A percentile compares a stretch with the other conserved stretches of the same genome.
Conservation (phyloP, 2,888 invertebrate genomes). For the Myopa testacea region DNA sequence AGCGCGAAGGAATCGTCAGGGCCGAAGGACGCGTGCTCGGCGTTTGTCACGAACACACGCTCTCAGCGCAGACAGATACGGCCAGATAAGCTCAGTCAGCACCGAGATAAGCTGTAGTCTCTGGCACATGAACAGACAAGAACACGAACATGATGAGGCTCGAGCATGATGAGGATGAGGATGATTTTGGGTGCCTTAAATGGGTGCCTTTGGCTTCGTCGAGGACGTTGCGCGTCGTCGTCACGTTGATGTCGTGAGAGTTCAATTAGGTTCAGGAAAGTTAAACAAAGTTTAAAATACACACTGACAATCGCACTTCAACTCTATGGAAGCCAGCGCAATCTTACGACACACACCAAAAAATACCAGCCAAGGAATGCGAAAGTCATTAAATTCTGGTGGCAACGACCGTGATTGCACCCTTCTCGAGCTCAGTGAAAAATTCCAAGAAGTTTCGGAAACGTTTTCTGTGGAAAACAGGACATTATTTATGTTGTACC, state of each 20-base stretch:
- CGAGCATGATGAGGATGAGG: background rate
- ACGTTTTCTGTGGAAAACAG: too few relatives aligned
- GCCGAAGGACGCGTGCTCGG: background rate
- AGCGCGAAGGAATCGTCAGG: conserved; percentile 4
- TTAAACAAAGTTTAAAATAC: conserved; percentile 5
- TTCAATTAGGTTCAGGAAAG: conserved; percentile 14
- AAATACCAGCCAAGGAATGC: background rate
- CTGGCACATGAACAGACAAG: background rate
- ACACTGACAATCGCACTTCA: background rate
- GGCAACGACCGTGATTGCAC: conserved; percentile 12
- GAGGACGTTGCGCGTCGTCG: background rate
- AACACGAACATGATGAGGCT: background rate
- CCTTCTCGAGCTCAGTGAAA: too few relatives aligned
- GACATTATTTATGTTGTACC: too few relatives aligned
- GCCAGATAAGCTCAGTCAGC: background rate
- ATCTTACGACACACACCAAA: too few relatives aligned
- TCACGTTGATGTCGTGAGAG: conserved; percentile 1
- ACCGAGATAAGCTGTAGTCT: conserved; percentile 22
- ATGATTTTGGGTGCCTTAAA: background rate
- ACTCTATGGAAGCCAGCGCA: too few relatives aligned
- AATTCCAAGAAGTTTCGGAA: too few relatives aligned
- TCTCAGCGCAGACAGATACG: background rate
- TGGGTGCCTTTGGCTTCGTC: background rate
- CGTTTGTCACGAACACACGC: conserved; percentile 27
- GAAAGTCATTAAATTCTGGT: conserved; percentile 10